Percentiles rank a stretch among this genome's conserved stretches.
Conservation (phyloP, 2,888 invertebrate species). For the Crossocerus cetratus region DNA sequence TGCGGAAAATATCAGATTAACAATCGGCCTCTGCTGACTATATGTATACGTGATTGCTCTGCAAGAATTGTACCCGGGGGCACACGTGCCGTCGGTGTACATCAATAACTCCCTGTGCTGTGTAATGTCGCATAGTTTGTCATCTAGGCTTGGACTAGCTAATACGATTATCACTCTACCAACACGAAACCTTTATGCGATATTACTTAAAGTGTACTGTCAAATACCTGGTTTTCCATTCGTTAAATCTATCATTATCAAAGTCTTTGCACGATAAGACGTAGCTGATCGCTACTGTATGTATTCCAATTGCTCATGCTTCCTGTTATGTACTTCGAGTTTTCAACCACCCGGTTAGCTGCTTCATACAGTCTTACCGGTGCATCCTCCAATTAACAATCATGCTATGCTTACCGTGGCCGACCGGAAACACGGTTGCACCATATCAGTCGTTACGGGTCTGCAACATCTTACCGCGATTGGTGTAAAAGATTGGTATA, state of each 20-base stretch:
- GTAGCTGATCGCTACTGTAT: constrained; percentile 25
- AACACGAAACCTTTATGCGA: constrained; percentile 60
- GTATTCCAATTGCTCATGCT: constrained; percentile 10
- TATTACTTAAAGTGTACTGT: constrained; percentile 64
- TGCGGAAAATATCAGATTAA: constrained; percentile 29
- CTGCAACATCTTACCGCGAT: constrained; percentile 41
- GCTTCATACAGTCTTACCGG: constrained; percentile 61
- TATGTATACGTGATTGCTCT: constrained; percentile 19
- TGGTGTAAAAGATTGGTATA: constrained; percentile 61
- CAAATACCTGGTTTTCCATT: constrained; percentile 48
- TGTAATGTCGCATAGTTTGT: constrained; percentile 41
- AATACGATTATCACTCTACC: constrained; percentile 66
- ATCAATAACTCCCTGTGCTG: constrained; percentile 26
- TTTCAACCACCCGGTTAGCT: constrained; percentile 27
- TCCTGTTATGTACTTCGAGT: too few species aligned
- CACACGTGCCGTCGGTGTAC: constrained; percentile 10
- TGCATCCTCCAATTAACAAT: constrained; percentile 5
- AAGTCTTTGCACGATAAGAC: constrained; percentile 54
- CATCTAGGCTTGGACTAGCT: constrained; percentile 70
- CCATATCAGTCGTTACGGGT: constrained; percentile 10
- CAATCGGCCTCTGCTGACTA: constrained; percentile 22
- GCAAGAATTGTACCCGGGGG: constrained; percentile 24
- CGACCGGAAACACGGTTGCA: constrained; percentile 2
- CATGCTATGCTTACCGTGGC: constrained; percentile 4
- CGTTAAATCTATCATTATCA: constrained; percentile 38